Evolutionary conservation across 2,113 vertebrate genomes (phyloP).

Genomic region (Isurus oxyrinchus): DNA sequence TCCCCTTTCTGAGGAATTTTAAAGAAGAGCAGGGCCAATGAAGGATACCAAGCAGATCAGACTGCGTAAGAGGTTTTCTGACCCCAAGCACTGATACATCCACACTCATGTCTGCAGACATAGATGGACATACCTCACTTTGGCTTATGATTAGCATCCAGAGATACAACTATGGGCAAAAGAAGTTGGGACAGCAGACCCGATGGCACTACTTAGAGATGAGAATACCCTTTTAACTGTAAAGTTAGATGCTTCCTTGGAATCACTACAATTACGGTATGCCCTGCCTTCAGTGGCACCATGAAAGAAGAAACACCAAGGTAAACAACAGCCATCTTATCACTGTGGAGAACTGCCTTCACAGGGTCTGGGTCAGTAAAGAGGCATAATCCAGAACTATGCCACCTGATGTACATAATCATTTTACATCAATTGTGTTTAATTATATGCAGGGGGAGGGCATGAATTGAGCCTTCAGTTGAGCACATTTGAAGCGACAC

Average conservation of each 20-base stretch:
- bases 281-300: neutral
- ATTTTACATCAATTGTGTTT: too few relatives aligned
- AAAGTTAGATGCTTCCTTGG: neutral
- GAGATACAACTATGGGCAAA: neutral
- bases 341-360: neutral
- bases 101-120: neutral
- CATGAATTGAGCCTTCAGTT: too few relatives aligned
- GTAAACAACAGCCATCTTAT: neutral
- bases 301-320: neutral
- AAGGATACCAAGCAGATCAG: neutral
- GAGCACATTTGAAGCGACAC: too few relatives aligned
- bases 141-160: neutral
- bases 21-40: neutral
- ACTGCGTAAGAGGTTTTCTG: neutral
- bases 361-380: neutral
- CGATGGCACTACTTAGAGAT: neutral
- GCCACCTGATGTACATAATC: neutral
- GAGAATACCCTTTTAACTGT: neutral
- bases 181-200: neutral
- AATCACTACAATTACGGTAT: neutral
- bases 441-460: too few relatives aligned
- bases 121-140: neutral
- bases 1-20: neutral
- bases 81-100: neutral
- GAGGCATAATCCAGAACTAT: neutral